Conservation (phyloP, 2,888 invertebrate species). For the Microdon myrmicae region DNA sequence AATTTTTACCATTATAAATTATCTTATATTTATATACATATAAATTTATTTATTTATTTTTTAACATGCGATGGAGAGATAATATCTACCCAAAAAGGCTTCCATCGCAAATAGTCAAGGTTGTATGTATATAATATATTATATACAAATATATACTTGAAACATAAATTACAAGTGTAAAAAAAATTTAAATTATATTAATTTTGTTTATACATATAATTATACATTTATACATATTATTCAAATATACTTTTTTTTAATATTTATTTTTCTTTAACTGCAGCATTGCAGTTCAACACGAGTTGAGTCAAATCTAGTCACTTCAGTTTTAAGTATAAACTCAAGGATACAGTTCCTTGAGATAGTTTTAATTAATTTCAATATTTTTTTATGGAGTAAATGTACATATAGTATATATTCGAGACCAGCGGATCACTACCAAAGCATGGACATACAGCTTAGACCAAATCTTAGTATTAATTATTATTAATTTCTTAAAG, state of each 20-base stretch:
- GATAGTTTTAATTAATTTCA: slow-evolving; percentile 6
- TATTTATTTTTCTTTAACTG: neutral
- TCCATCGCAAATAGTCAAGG: no score
- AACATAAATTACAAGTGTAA: no score
- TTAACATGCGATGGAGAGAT: no score
- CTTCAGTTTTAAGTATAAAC: slow-evolving; percentile 27
- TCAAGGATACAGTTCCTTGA: slow-evolving; percentile 8
- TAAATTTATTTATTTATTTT: no score
- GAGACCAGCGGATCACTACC: slow-evolving; percentile 41
- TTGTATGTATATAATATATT: no score
- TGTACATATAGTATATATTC: slow-evolving; percentile 10
- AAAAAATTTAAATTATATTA: neutral
- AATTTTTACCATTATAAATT: no score
- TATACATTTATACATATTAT: slow-evolving; percentile 7
- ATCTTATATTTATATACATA: no score
- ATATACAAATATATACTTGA: no score
- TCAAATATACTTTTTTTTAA: slow-evolving; percentile 11
- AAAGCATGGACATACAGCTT: slow-evolving; percentile 31
- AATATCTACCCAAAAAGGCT: no score
- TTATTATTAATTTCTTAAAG: neutral
- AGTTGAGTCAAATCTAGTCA: slow-evolving; percentile 45
- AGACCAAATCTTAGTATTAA: slow-evolving; percentile 35
- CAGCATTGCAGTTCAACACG: neutral
- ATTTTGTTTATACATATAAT: neutral
- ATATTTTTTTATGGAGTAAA: slow-evolving; percentile 3